These are phyloP conservation scores for Otolemur garnettii DNA, from an alignment of 2,113 vertebrate genomes.

Conservation along the genomic window DNA sequence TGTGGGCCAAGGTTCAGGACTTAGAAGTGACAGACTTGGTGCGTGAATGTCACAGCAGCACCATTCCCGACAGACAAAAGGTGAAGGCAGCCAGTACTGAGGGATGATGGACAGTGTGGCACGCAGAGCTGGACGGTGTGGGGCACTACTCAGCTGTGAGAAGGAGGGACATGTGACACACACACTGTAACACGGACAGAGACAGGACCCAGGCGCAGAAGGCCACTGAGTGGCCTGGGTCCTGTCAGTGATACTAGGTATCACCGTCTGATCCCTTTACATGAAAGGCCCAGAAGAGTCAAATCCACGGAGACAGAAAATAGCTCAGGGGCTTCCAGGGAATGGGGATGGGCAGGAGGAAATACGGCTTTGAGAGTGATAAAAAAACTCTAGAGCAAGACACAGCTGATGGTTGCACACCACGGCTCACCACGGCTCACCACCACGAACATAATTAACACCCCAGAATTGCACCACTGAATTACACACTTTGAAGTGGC, in stretches of 20 bases:
- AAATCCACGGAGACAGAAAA: background rate
- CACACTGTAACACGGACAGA: accelerated
- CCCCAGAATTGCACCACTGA: accelerated
- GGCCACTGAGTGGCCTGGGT: background rate
- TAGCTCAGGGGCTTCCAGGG: accelerated
- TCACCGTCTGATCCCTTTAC: accelerated
- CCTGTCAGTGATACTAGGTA: too few species aligned
- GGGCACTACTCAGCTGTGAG: accelerated
- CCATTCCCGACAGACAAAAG: too few species aligned
- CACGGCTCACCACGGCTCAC: accelerated
- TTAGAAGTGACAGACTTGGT: background rate
- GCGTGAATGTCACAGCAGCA: background rate
- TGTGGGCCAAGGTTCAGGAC: background rate
- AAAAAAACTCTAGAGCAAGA: background rate
- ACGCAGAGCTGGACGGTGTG: accelerated
- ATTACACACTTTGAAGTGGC: accelerated
- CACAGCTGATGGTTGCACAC: accelerated
- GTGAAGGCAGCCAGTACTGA: accelerated
- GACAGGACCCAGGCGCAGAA: accelerated
- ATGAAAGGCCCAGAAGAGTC: background rate
- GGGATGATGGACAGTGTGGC: accelerated
- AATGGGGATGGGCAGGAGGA: accelerated
- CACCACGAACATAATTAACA: accelerated
- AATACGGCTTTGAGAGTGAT: background rate
- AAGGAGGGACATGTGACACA: accelerated